These are phyloP conservation scores for Phortica okadai DNA, from an alignment of 2,888 invertebrate species.

Conservation along the genomic window DNA sequence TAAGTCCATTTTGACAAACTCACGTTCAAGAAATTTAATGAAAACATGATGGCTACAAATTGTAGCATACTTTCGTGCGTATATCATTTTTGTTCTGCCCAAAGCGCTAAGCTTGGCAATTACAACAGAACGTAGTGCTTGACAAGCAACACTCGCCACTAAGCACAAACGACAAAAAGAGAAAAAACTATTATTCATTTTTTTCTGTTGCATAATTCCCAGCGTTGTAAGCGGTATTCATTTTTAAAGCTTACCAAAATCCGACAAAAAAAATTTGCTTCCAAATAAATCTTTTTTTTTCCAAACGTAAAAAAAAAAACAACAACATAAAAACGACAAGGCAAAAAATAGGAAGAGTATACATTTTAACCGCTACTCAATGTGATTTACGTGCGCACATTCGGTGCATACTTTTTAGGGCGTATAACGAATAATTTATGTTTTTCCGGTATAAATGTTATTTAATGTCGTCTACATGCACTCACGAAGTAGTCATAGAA, in stretches of 20 bases:
- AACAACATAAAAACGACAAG: not conserved
- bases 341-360: not conserved
- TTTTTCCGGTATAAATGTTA: conserved; percentile 26
- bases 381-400: conserved; percentile 28
- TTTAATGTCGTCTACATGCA: conserved; percentile 3
- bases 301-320: not conserved
- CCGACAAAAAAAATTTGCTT: not conserved
- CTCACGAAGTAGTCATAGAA: not conserved
- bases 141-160: conserved; percentile 33
- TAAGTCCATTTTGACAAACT: not conserved
- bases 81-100: not conserved
- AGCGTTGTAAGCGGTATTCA: conserved; percentile 4
- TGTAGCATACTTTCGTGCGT: conserved; percentile 12
- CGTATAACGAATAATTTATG: conserved; percentile 26
- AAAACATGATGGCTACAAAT: not conserved
- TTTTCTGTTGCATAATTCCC: conserved; percentile 40
- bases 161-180: conserved; percentile 26
- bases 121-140: conserved; percentile 35
- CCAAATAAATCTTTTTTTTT: not conserved
- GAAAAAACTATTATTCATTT: conserved; percentile 47
- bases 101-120: conserved; percentile 35
- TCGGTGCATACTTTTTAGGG: conserved; percentile 30
- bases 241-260: conserved; percentile 20
- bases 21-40: conserved; percentile 19
- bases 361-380: conserved; percentile 13